Evolutionary conservation across 2,113 vertebrate species (phyloP).

Genomic region (Gambusia affinis): DNA sequence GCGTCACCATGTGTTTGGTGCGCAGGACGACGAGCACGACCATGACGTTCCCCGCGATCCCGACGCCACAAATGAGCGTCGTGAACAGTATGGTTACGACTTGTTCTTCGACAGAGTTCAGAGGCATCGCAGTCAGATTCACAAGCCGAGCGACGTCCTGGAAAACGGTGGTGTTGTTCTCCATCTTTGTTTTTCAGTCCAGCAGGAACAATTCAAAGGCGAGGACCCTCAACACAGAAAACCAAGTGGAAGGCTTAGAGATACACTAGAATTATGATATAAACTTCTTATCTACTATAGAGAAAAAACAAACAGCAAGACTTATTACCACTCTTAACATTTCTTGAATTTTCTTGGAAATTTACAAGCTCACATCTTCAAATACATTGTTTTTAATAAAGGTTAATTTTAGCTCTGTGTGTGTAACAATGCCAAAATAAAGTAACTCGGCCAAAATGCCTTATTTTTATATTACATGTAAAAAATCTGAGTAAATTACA

Average conservation of each 20-base stretch:
- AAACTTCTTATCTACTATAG: neutral
- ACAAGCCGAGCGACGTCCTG: slow-evolving; percentile 49
- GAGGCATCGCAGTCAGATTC: slow-evolving; percentile 80
- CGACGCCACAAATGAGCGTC: slow-evolving; percentile 84
- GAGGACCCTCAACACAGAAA: slow-evolving; percentile 45
- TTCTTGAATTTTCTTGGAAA: no score
- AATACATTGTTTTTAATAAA: no score
- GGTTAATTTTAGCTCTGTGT: no score
- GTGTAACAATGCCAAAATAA: no score
- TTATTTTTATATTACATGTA: no score
- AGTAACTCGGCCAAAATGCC: no score
- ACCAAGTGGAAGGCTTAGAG: neutral
- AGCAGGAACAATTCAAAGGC: slow-evolving; percentile 8
- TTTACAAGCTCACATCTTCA: no score
- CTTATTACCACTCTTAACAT: no score
- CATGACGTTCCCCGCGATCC: slow-evolving; percentile 86
- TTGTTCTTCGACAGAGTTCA: slow-evolving; percentile 81
- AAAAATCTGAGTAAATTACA: no score
- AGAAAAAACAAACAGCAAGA: no score
- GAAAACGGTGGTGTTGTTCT: slow-evolving; percentile 61
- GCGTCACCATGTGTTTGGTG: slow-evolving; percentile 86
- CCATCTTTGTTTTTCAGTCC: slow-evolving; percentile 47
- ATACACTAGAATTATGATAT: neutral
- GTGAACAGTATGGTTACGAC: slow-evolving; percentile 85
- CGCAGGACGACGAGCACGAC: slow-evolving; percentile 86